Percentiles rank a stretch among this genome's conserved stretches.
These are phyloP conservation scores for Drosophila prostipennis DNA, from an alignment of 2,888 invertebrate genomes.

Conservation along the genomic window DNA sequence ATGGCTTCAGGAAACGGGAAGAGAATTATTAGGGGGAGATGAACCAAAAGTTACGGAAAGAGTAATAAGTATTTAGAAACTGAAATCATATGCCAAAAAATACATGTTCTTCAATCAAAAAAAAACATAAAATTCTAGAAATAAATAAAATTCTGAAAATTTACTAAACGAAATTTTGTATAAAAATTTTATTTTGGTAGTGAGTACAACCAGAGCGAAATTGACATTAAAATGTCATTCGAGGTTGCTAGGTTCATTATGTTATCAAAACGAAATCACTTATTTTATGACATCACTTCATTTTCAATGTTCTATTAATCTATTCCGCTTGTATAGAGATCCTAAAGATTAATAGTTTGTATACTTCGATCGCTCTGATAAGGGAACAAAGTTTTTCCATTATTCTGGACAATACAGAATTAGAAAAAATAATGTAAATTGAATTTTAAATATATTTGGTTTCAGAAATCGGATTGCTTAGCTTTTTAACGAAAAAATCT, in stretches of 20 bases:
- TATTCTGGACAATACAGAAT: too few species aligned
- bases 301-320: constrained; percentile 7
- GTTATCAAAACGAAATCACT: constrained; percentile 15
- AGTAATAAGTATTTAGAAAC: not conserved
- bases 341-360: constrained; percentile 4
- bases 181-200: too few species aligned
- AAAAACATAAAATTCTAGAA: too few species aligned
- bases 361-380: not conserved
- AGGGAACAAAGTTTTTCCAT: not conserved
- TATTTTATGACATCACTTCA: not conserved
- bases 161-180: too few species aligned
- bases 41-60: not conserved
- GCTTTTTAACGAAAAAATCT: not conserved
- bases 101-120: too few species aligned
- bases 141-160: too few species aligned
- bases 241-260: constrained; percentile 10
- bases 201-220: not conserved
- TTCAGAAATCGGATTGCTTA: too few species aligned
- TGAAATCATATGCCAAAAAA: not conserved
- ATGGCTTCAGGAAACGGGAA: not conserved
- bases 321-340: constrained; percentile 13
- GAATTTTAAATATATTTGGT: too few species aligned
- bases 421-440: too few species aligned
- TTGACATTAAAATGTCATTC: constrained; percentile 13
- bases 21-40: not conserved